These are phyloP conservation scores for Archocentrus centrarchus DNA, from an alignment of 2,113 vertebrate genomes.

Conservation along the genomic window DNA sequence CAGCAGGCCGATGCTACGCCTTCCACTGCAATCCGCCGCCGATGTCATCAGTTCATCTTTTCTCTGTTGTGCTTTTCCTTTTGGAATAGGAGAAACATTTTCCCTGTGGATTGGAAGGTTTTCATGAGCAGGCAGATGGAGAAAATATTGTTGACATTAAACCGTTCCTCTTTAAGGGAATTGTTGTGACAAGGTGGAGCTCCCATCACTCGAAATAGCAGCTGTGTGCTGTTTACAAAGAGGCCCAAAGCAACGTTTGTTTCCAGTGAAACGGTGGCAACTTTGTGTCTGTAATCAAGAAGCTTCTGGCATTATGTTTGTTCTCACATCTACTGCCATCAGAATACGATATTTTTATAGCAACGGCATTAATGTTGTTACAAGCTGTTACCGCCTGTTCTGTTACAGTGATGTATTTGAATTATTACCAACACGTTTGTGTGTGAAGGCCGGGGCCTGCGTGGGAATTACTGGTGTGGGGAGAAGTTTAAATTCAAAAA, in stretches of 20 bases:
- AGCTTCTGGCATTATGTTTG: conserved; percentile 74
- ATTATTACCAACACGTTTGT: neutral
- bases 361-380: conserved; percentile 37
- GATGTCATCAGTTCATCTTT: conserved; percentile 74
- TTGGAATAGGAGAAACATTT: conserved; percentile 64
- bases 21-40: conserved; percentile 63
- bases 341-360: conserved; percentile 56
- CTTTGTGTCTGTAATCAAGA: conserved; percentile 76
- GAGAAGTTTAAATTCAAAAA: neutral
- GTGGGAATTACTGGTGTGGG: neutral
- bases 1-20: conserved; percentile 54
- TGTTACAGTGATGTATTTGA: neutral
- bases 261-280: conserved; percentile 79
- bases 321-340: conserved; percentile 72
- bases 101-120: conserved; percentile 77
- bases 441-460: neutral
- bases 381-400: conserved; percentile 30
- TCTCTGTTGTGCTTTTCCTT: conserved; percentile 64
- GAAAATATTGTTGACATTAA: conserved; percentile 86
- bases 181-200: conserved; percentile 85
- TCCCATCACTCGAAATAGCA: conserved; percentile 83
- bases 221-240: conserved; percentile 83
- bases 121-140: conserved; percentile 82
- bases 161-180: conserved; percentile 85
- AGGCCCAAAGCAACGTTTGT: conserved; percentile 81